phyloP scores from a whole-genome alignment of 2,113 vertebrate genomes.

The Regulus satrapa region DNA sequence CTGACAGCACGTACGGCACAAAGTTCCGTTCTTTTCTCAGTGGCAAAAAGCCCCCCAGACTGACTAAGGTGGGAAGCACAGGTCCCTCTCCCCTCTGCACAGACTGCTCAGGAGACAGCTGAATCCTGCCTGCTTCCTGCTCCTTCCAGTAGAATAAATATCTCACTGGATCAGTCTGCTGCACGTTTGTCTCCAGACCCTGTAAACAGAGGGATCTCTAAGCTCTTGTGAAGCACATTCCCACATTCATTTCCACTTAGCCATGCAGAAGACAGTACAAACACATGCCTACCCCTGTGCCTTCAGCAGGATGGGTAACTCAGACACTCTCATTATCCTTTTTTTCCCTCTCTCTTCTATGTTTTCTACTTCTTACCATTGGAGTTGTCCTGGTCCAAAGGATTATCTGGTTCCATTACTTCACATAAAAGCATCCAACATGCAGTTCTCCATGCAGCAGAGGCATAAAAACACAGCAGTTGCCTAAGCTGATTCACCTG shows the following conservation, averaged over 20 bases:
- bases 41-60: conserved; percentile 8
- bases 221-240: conserved; percentile 31
- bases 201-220: conserved; percentile 32
- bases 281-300: conserved; percentile 31
- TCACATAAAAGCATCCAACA: conserved; percentile 65
- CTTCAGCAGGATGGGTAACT: conserved; percentile 41
- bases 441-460: conserved; percentile 70
- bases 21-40: conserved; percentile 56
- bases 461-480: conserved; percentile 60
- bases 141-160: not conserved
- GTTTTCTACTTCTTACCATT: conserved; percentile 77
- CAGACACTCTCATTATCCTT: conserved; percentile 17
- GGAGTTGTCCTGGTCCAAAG: conserved; percentile 73
- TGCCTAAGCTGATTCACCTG: conserved; percentile 72
- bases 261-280: conserved; percentile 34
- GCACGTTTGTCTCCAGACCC: not conserved
- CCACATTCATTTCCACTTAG: conserved; percentile 3
- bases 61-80: not conserved
- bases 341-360: conserved; percentile 7
- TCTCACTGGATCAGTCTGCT: not conserved
- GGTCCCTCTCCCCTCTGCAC: not conserved
- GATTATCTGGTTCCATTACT: conserved; percentile 78
- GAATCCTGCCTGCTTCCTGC: not conserved
- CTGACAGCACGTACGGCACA: conserved; percentile 41
- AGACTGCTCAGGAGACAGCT: not conserved